phyloP scores from a whole-genome alignment of 1,140 invertebrate genomes.

The Drosophila pseudoananassae region DNA sequence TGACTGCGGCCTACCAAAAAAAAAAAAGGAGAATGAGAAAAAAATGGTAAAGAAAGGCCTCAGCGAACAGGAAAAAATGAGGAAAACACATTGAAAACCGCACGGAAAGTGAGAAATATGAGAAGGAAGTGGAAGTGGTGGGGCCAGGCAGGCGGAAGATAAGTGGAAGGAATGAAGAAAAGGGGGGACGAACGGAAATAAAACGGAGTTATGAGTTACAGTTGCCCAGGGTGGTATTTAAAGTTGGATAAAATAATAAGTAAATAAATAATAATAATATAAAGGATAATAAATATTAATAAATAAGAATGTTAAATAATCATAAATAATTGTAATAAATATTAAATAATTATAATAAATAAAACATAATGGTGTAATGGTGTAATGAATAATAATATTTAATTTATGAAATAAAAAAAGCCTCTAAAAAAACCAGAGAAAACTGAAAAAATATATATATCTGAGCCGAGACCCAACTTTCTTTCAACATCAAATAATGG shows the following conservation, averaged over 20 bases:
- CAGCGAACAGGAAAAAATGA: slow-evolving; percentile 20
- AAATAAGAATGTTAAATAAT: too few relatives aligned
- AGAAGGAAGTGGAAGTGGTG: slow-evolving; percentile 16
- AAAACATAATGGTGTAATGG: too few relatives aligned
- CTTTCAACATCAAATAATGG: too few relatives aligned
- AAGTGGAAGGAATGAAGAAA: not conserved
- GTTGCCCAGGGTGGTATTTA: not conserved
- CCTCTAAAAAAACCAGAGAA: not conserved
- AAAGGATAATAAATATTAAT: not conserved
- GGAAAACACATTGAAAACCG: slow-evolving; percentile 47
- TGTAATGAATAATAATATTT: too few relatives aligned
- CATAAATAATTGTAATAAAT: too few relatives aligned
- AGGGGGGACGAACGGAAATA: slow-evolving; percentile 12
- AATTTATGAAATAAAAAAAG: too few relatives aligned
- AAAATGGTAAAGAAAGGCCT: slow-evolving; percentile 4
- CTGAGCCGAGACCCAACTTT: too few relatives aligned
- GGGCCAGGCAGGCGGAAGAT: not conserved
- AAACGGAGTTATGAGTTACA: slow-evolving; percentile 16
- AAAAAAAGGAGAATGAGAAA: not conserved
- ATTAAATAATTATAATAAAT: too few relatives aligned
- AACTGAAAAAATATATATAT: too few relatives aligned
- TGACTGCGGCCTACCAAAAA: slow-evolving; percentile 33
- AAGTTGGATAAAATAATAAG: slow-evolving; percentile 11
- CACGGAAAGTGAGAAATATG: slow-evolving; percentile 48
- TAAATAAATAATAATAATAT: not conserved